These are phyloP conservation scores for Eupelmus urozonus DNA, from an alignment of 2,888 invertebrate genomes.

Conservation along the genomic window DNA sequence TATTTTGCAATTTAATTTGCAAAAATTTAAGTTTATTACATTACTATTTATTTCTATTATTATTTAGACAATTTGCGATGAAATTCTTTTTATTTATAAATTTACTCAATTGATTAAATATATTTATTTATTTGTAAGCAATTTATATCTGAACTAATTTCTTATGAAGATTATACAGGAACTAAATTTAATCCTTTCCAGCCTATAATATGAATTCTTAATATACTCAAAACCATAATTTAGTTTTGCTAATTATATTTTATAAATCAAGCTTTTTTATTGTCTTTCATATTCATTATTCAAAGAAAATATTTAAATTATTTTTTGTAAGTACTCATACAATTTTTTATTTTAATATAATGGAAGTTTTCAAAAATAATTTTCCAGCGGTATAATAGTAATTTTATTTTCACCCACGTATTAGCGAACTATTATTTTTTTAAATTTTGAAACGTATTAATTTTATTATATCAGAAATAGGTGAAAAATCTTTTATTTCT, in stretches of 20 bases:
- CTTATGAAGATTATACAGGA: too few species aligned
- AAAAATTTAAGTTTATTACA: not conserved
- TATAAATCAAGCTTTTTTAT: conserved; percentile 23
- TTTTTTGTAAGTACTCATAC: not conserved
- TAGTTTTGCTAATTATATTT: not conserved
- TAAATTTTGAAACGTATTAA: too few species aligned
- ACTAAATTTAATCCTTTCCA: too few species aligned
- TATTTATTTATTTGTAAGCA: not conserved
- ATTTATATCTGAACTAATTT: not conserved
- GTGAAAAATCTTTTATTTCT: too few species aligned
- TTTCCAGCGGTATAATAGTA: too few species aligned
- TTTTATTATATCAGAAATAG: too few species aligned
- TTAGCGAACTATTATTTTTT: too few species aligned
- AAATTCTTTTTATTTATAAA: conserved; percentile 2
- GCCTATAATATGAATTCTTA: too few species aligned
- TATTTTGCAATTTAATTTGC: conserved; percentile 21
- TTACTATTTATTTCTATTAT: not conserved
- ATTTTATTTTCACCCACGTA: too few species aligned
- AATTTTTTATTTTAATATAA: not conserved
- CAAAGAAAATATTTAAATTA: conserved; percentile 17
- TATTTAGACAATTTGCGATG: conserved; percentile 5
- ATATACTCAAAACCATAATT: not conserved
- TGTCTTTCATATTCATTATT: conserved; percentile 26
- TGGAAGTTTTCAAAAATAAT: too few species aligned
- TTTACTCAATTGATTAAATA: not conserved